Percentiles rank a stretch among this genome's conserved stretches.
Conservation (phyloP, 2,888 invertebrate species). For the Pristionchus arcanus region DNA sequence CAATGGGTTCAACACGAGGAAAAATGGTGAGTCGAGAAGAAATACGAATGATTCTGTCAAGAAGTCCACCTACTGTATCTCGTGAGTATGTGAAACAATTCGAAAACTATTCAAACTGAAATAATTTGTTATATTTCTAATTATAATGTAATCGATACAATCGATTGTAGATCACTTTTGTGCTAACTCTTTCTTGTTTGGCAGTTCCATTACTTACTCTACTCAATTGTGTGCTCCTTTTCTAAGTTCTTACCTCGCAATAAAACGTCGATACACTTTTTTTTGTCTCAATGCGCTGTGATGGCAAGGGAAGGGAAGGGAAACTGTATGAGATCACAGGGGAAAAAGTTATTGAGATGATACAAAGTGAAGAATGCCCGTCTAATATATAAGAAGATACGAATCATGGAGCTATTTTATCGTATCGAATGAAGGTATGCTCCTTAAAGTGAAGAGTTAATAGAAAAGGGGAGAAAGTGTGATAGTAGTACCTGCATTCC, state of each 20-base stretch:
- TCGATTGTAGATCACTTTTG: not conserved
- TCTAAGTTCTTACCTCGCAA: not conserved
- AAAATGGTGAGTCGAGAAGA: not conserved
- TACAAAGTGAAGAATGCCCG: not conserved
- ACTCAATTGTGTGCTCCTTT: not conserved
- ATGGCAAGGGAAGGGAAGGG: conserved; percentile 15
- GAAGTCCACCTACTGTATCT: conserved; percentile 27
- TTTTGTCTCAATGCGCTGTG: not conserved
- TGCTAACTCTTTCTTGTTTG: not conserved
- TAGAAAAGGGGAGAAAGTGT: not conserved
- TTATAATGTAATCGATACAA: not conserved
- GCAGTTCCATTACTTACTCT: conserved; percentile 5
- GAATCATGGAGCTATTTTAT: conserved; percentile 52
- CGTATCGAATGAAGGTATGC: conserved; percentile 71
- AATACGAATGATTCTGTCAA: not conserved
- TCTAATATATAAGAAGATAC: not conserved
- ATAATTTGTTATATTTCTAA: not conserved
- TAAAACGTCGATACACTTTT: conserved; percentile 21
- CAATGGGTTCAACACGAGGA: not conserved
- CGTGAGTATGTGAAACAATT: conserved; percentile 36
- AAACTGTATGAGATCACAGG: conserved; percentile 30
- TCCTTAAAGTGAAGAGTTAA: conserved; percentile 56
- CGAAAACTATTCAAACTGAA: conserved; percentile 6
- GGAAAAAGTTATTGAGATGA: conserved; percentile 12
- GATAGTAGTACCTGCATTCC: conserved; percentile 73